These are phyloP conservation scores for Aplochiton taeniatus DNA, from an alignment of 2,797 vertebrate species.

Conservation along the genomic window DNA sequence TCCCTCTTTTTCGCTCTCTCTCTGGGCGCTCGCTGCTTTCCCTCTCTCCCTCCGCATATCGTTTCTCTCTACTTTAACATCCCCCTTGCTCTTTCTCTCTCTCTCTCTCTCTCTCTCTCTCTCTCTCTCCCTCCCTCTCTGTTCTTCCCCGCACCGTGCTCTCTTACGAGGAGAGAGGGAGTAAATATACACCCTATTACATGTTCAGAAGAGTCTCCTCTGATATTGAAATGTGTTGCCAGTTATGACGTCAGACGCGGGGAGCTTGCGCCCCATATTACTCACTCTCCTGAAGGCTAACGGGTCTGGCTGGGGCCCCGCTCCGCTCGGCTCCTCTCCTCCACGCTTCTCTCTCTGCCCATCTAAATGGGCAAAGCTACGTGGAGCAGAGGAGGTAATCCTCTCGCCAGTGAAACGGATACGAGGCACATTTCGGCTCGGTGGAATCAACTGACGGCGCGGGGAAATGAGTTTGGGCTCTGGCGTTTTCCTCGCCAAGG, in stretches of 20 bases:
- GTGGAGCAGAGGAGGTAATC: slow-evolving; percentile 61
- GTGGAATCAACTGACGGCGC: slow-evolving; percentile 49
- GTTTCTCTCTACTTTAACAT: neutral
- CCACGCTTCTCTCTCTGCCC: slow-evolving; percentile 38
- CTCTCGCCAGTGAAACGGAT: slow-evolving; percentile 44
- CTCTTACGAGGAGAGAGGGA: slow-evolving; percentile 51
- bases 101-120: slow-evolving; percentile 27
- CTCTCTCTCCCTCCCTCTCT: slow-evolving; percentile 11
- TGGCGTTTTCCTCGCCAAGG: neutral
- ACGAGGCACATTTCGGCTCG: slow-evolving; percentile 54
- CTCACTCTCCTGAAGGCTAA: slow-evolving; percentile 11
- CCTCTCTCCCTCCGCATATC: slow-evolving; percentile 18
- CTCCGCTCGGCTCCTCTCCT: slow-evolving; percentile 31
- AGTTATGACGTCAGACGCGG: slow-evolving; percentile 35
- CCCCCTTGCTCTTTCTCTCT: slow-evolving; percentile 50
- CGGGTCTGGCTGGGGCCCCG: neutral
- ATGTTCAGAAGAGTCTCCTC: slow-evolving; percentile 50
- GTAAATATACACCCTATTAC: slow-evolving; percentile 62
- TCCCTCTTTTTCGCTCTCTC: slow-evolving; percentile 41
- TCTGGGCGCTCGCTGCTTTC: slow-evolving; percentile 25
- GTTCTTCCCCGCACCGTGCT: neutral
- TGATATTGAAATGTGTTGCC: slow-evolving; percentile 55
- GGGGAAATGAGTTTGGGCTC: slow-evolving; percentile 36
- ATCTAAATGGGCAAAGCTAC: slow-evolving; percentile 41
- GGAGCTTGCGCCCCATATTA: slow-evolving; percentile 42